Percentiles rank a stretch among this genome's conserved stretches.
Conservation (phyloP, 2,888 invertebrate genomes). For the Mesorhabditis spiculigera region DNA sequence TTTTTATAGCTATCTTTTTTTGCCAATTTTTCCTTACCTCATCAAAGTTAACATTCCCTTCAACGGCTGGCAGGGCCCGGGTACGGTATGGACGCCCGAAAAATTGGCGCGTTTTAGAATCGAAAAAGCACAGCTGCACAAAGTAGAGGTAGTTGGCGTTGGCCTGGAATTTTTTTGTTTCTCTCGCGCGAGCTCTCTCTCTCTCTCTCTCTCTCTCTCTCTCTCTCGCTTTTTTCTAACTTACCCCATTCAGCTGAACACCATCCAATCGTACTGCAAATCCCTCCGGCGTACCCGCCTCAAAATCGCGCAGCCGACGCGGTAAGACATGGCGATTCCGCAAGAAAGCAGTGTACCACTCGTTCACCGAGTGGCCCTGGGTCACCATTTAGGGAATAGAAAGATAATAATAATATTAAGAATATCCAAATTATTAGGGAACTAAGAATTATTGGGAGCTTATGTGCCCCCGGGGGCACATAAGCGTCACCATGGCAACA, state of each 20-base stretch:
- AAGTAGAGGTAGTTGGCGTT: not conserved
- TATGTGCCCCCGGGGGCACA: no score
- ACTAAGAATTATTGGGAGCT: no score
- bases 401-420: no score
- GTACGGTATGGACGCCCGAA: not conserved
- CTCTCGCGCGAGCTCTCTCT: no score
- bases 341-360: slow-evolving; percentile 37
- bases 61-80: not conserved
- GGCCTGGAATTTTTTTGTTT: slow-evolving; percentile 1
- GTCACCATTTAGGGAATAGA: no score
- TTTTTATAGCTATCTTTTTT: not conserved
- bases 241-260: slow-evolving; percentile 1
- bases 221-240: not conserved
- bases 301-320: not conserved
- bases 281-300: not conserved
- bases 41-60: not conserved
- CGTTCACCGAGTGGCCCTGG: slow-evolving; percentile 22
- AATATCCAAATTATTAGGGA: no score
- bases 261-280: not conserved
- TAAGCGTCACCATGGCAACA: no score
- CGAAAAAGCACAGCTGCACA: not conserved
- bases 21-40: not conserved
- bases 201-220: no score
- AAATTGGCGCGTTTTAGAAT: not conserved
- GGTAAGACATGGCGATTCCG: slow-evolving; percentile 26